Percentiles rank a stretch among this genome's conserved stretches.
phyloP scores from a whole-genome alignment of 2,797 vertebrate species.

The Passerculus sandwichensis region DNA sequence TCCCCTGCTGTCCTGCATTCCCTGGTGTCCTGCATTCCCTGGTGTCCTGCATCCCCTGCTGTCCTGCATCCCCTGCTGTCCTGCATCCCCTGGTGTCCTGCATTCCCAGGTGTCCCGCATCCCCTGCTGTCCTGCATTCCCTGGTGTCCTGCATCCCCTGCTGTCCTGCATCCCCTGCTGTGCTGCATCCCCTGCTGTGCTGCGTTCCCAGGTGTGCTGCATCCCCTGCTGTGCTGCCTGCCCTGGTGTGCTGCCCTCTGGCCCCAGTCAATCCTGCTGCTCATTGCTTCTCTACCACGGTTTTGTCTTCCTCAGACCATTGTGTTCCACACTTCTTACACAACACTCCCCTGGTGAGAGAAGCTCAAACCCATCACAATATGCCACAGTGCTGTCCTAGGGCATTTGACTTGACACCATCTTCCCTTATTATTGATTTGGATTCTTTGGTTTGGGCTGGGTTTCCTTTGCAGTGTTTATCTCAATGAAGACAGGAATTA shows the following conservation, averaged over 20 bases:
- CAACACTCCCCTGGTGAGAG: neutral
- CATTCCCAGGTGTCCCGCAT: no score
- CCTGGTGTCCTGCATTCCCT: neutral
- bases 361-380: neutral
- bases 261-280: neutral
- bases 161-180: no score
- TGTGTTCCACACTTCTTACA: neutral
- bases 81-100: neutral
- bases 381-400: neutral
- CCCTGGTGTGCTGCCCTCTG: neutral
- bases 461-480: neutral
- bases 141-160: no score
- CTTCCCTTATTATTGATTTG: neutral
- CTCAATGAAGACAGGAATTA: constrained; percentile 20
- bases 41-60: neutral
- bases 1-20: no score
- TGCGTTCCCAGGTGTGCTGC: neutral
- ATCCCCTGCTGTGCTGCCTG: no score
- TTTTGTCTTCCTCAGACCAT: neutral
- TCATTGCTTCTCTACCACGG: neutral
- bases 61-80: no score
- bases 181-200: no score
- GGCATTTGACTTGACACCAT: neutral
- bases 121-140: neutral
- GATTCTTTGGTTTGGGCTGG: neutral